Evolutionary conservation across 2,113 vertebrate species (phyloP).

Genomic region (Psephotus haematonotus): DNA sequence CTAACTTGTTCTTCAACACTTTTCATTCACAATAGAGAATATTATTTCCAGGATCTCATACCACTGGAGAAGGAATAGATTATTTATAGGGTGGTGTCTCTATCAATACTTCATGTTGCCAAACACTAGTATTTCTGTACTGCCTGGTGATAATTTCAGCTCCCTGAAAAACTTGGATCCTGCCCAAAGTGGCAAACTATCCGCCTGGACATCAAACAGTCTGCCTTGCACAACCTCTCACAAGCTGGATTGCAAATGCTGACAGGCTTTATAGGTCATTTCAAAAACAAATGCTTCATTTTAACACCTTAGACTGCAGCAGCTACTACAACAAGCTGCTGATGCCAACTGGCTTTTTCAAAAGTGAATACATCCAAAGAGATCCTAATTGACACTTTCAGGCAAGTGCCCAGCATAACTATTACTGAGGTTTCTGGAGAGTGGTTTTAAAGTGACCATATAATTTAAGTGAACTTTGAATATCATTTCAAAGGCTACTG

Average conservation of each 20-base stretch:
- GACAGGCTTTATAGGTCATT: conserved; percentile 68
- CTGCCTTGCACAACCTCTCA: neutral
- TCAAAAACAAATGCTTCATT: conserved; percentile 70
- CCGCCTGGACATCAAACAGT: conserved; percentile 17
- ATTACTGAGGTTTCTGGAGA: conserved; percentile 25
- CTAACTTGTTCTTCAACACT: neutral
- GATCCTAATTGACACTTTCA: conserved; percentile 64
- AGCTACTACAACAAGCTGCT: conserved; percentile 5
- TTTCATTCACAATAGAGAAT: conserved; percentile 40
- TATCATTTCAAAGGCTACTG: conserved; percentile 37
- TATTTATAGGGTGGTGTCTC: conserved; percentile 46
- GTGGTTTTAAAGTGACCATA: conserved; percentile 29
- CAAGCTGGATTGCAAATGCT: conserved; percentile 43
- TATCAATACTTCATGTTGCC: conserved; percentile 29
- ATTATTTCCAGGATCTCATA: neutral
- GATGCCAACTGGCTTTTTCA: conserved; percentile 45
- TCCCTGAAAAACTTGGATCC: conserved; percentile 51
- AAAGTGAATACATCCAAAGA: conserved; percentile 38
- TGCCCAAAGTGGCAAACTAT: conserved; percentile 45
- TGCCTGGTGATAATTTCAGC: neutral
- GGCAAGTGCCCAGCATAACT: conserved; percentile 44
- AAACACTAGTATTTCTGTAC: conserved; percentile 26
- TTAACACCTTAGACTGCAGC: conserved; percentile 49
- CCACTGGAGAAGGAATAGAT: neutral
- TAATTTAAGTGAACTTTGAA: conserved; percentile 53